Percentiles rank a stretch among this genome's conserved stretches.
phyloP scores from a whole-genome alignment of 1,140 invertebrate species.

The Trichonephila clavipes region DNA sequence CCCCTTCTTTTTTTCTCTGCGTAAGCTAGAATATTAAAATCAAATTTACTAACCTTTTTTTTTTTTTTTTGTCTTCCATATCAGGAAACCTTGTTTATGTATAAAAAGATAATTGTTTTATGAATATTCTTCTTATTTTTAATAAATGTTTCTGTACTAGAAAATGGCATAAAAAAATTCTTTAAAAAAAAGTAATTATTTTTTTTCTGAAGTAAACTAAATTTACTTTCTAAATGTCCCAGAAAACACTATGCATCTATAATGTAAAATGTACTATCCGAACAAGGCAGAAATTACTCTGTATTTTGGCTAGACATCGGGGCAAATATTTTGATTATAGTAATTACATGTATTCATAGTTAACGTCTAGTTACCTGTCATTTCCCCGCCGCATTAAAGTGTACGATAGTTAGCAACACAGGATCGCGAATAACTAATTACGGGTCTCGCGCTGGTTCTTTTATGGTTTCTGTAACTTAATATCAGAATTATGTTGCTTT shows the following conservation, averaged over 20 bases:
- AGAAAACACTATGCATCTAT: not conserved
- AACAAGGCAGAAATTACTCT: not conserved
- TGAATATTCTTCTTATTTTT: too few species aligned
- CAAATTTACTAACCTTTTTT: too few species aligned
- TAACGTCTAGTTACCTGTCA: constrained; percentile 6
- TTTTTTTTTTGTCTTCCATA: too few species aligned
- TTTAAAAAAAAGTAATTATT: not conserved
- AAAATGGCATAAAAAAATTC: not conserved
- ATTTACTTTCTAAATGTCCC: too few species aligned
- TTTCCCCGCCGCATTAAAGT: not conserved
- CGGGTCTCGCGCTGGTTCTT: not conserved
- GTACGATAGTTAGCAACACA: not conserved
- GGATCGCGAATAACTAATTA: not conserved
- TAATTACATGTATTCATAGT: not conserved
- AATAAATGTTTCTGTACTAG: too few species aligned
- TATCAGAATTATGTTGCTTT: not conserved
- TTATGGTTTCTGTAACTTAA: not conserved
- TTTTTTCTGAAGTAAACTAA: not conserved
- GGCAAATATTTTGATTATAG: constrained; percentile 24
- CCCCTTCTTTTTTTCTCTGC: too few species aligned
- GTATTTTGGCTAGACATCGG: not conserved
- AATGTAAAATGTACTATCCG: not conserved
- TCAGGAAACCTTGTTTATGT: too few species aligned
- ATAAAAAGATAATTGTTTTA: too few species aligned
- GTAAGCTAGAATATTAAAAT: too few species aligned